Base-by-base conservation (phyloP, 2,113 vertebrate species). In the Redunca redunca region DNA sequence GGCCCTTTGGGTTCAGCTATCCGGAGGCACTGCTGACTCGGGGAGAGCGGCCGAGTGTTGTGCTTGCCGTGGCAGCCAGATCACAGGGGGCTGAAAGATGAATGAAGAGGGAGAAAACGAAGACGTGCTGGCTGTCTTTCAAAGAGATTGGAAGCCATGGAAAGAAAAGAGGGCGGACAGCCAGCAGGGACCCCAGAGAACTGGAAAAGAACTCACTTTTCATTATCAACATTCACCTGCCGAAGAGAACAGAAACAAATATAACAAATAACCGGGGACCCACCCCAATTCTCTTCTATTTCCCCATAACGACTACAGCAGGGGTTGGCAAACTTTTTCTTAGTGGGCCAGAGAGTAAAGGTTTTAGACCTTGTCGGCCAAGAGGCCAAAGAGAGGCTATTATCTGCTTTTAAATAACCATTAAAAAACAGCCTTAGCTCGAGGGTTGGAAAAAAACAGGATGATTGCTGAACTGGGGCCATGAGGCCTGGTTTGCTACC, bases 281-380 rank as follows among this genome's bases (percentile, higher is more conserved):
- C 26, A 8, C 9, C 17, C 43, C 57, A 33, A 48, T 36, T 57
- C 30, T 50, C 82, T 67, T 40, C n/a, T 16, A 50, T 48, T 21
- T 89, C 52, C 14, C 33, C 53, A 25, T 36, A 50, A 23, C 86
- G 15, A 36, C 25, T 36, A 74, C 13, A 91, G 46, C 30, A 40
- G 36, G 28, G 5, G 10, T 30, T 87, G n/a, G 46, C 46, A 62
- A 50, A 74, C 30, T 64, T 87, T 87, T 91, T 43, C 67, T 78
- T 55, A 67, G 90, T 83, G 50, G 62, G 25, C 28, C 50, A 40
- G 55, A 48, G 48, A 67, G 21, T 67, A 92, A 92, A 77, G 53
- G 57, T 58, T 57, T 90, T 77, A 52, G 60, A 87, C 87, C 46
- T 82, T 87, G 81, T 23, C 16, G 9, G 21, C 36, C 52, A 77